A percentile compares a stretch with the other conserved stretches of the same genome.
phyloP scores from a whole-genome alignment of 2,797 vertebrate genomes.

The Semotilus atromaculatus region DNA sequence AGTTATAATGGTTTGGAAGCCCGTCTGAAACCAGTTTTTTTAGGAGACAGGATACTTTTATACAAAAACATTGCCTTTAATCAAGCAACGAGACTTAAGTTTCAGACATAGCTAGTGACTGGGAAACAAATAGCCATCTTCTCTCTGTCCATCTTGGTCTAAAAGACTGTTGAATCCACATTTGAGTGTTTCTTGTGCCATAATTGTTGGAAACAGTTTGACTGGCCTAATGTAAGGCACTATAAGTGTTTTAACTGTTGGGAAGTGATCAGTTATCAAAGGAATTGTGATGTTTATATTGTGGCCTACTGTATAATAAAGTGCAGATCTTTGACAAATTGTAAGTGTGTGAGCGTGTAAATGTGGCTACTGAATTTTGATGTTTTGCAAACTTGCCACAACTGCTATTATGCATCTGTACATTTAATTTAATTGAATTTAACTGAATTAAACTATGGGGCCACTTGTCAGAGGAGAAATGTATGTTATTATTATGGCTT shows the following conservation, averaged over 20 bases:
- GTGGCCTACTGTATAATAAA: slow-evolving; percentile 55
- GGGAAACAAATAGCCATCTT: slow-evolving; percentile 46
- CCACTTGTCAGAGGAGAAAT: neutral
- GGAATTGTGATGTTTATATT: slow-evolving; percentile 38
- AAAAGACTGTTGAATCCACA: slow-evolving; percentile 28
- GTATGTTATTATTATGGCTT: neutral
- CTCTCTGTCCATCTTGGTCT: slow-evolving; percentile 15
- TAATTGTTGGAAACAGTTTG: slow-evolving; percentile 27
- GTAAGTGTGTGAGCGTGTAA: neutral
- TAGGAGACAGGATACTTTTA: slow-evolving; percentile 1
- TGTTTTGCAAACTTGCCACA: neutral
- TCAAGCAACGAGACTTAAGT: neutral
- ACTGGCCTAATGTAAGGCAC: slow-evolving; percentile 21
- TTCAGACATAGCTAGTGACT: slow-evolving; percentile 10
- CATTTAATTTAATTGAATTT: neutral
- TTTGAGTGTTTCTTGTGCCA: slow-evolving; percentile 35
- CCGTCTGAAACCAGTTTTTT: neutral
- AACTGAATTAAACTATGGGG: neutral
- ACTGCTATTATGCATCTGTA: neutral
- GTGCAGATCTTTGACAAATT: slow-evolving; percentile 44
- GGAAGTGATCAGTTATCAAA: slow-evolving; percentile 33
- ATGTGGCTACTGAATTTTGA: slow-evolving; percentile 10
- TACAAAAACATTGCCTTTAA: slow-evolving; percentile 17
- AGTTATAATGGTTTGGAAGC: slow-evolving; percentile 1
- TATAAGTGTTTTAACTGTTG: slow-evolving; percentile 30